These are phyloP conservation scores for Phrixothrix hirtus DNA, from an alignment of 2,888 invertebrate species.

Conservation along the genomic window DNA sequence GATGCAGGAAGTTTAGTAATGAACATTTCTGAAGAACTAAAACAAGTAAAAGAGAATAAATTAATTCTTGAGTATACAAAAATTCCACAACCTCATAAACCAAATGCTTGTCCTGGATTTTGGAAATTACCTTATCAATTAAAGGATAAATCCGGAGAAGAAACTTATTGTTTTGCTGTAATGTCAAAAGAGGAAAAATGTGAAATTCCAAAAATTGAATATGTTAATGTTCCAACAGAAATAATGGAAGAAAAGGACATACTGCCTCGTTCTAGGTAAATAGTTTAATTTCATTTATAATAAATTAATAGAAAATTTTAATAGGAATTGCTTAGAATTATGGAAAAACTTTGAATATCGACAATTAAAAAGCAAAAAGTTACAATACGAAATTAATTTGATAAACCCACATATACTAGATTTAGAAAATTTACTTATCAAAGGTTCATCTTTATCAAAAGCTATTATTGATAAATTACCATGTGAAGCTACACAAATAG, in stretches of 20 bases:
- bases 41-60: slow-evolving; percentile 43
- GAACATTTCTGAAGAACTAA: slow-evolving; percentile 18
- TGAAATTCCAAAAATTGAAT: slow-evolving; percentile 44
- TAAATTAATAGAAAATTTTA: too few species aligned
- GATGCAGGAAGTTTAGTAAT: slow-evolving; percentile 43
- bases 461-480: too few species aligned
- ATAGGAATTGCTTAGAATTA: slow-evolving; percentile 33
- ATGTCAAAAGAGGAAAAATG: slow-evolving; percentile 41
- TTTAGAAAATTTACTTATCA: slow-evolving; percentile 40
- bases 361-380: slow-evolving; percentile 32
- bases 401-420: slow-evolving; percentile 46
- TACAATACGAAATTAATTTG: slow-evolving; percentile 37
- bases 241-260: slow-evolving; percentile 45
- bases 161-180: slow-evolving; percentile 41
- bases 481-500: not conserved
- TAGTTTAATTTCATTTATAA: not conserved
- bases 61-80: slow-evolving; percentile 42
- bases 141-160: slow-evolving; percentile 2
- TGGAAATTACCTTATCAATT: slow-evolving; percentile 46
- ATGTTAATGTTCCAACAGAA: slow-evolving; percentile 41
- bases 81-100: slow-evolving; percentile 46
- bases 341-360: slow-evolving; percentile 46
- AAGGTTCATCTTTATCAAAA: slow-evolving; percentile 44
- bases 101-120: slow-evolving; percentile 50
- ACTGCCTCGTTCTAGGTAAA: slow-evolving; percentile 39